Base-by-base conservation (phyloP, 2,113 vertebrate species). In the Apaloderma vittatum region DNA sequence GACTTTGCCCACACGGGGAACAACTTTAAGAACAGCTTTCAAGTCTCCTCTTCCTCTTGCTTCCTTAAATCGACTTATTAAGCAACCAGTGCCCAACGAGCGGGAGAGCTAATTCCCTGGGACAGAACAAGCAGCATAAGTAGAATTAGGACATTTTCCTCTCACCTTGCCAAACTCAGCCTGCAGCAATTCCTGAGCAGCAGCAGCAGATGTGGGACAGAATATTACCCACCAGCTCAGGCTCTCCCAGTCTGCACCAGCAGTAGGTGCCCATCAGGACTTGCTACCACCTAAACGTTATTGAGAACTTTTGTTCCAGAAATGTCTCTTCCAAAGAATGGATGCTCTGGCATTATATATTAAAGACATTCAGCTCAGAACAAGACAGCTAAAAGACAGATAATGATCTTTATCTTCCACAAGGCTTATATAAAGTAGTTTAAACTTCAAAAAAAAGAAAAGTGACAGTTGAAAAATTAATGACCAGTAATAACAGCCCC, bases 381-480 rank as follows among this genome's bases (percentile, higher is more conserved):
- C 9, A 90, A 57, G 82, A 62, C 40, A 88, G 87, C 37, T 83
- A 81, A 88, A 95, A 96, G 90, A 89, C 19, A 37, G 36, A 86
- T 70, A 91, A 82, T 68, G 88, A 88, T 91, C 72, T 92, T 96
- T 76, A 88, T 85, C 84, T 94, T 90, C 75, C 1, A 0, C n/a
- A 65, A 74, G 81, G 88, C 86, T 96, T 90, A 88, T 81, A 90
- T 37, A 91, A 94, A 94, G 77, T 83, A 96, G 95, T 93, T 94
- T 81, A 86, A 96, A 75, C 40, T 13, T 11, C 40, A 40, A 46
- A 40, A 54, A 52, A 15, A 24, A 80, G 54, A 86, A 86, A 63
- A 29, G 57, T 74, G 84, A 87, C 81, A 89, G 92, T 65, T 97
- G 90, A 96, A 97, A 97, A 97, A 97, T 97, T 94, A 94, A 97